Evolutionary conservation across 2,113 vertebrate species (phyloP), one percentile per base, ranked within the genome.

Genomic region (Pluvianellus socialis): DNA sequence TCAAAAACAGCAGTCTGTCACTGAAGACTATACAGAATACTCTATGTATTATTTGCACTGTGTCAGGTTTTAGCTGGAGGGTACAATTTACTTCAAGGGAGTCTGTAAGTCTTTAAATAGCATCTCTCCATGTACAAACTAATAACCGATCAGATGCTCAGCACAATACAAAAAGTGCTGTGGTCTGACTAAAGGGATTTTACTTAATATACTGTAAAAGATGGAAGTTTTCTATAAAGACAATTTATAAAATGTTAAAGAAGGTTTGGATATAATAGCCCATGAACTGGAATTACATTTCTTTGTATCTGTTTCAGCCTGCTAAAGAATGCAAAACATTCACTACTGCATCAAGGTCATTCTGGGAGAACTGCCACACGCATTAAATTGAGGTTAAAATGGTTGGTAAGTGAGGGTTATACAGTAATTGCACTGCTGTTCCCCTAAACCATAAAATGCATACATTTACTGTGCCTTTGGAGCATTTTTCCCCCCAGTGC

Each of bases 31-130:
- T 32, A 76, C 49, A 59, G 84, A 76, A 55, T 62, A 40, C 45
- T 73, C 11, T 24, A 32, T 56, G 67, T 96, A 92, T 91, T 96
- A 96, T 92, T 94, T 96, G 88, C 91, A 95, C 96, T 63, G 83
- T 92, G 94, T 95, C 97, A 97, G 96, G 95, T 97, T 96, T 95
- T 97, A 97, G 97, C 97, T 96, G 96, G 88, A 92, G 97, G 98
- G 96, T 81, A 98, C 96, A 97, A 97, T 98, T 98, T 96, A 97
- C 97, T 98, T 98, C 97, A 97, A 98, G 97, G 72, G 77, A 94
- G 61, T 76, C 93, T 79, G 83, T 95, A 97, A 94, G 90, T 81
- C 96, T 97, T 92, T 97, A 98, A 97, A 98, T 98, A 97, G 96
- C 92, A 75, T 92, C 91, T 90, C 86, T 97, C 90, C 92, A 92